Base-by-base conservation (phyloP, 2,888 invertebrate genomes). In the Patella caerulea region DNA sequence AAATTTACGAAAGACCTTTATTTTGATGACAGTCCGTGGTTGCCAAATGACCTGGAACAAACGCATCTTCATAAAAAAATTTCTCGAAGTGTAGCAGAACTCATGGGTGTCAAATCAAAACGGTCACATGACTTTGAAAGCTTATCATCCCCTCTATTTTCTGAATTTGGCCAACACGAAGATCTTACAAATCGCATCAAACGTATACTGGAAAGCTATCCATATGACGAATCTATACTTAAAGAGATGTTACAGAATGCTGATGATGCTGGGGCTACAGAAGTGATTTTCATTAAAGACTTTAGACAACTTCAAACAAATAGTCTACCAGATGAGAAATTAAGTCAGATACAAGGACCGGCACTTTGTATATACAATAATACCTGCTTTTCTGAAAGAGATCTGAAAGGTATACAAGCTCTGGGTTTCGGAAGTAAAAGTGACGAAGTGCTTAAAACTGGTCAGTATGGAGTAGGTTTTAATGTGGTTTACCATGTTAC, bases 381-480 rank as follows among this genome's bases (percentile, higher is more conserved):
- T 84, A 85, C 83, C 34, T 85, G 83, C 7, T 90, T 91, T 79
- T 86, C 85, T 14, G 81, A 87, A 59, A 77, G 76, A 54, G 90
- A 91, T 78, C 75, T 91, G 7, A 76, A 82, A 73, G 90, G 90
- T 29, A 90, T 91, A 70, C 88, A 88, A 71, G 83, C 84, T 59
- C 85, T 90, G 2, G 90, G 91, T 3, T 83, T 85, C 52, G 90
- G 91, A 5, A 88, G 88, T 77, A 90, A 90, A 81, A 74, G 81
- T n/a, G 79, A 82, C n/a, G 90, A 90, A 78, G 85, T 88, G 5
- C 82, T 86, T 76, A 89, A 89, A 78, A 89, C 88, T 0, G 91
- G 91, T 4, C 88, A 90, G 74, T 91, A 88, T 84, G 91, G 91
- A 45, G 88, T 91, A 29, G 91, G 91, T 0, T 91, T 91, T 80